Base-by-base conservation (phyloP, 2,888 invertebrate genomes). In the Diachrysia chrysitis region DNA sequence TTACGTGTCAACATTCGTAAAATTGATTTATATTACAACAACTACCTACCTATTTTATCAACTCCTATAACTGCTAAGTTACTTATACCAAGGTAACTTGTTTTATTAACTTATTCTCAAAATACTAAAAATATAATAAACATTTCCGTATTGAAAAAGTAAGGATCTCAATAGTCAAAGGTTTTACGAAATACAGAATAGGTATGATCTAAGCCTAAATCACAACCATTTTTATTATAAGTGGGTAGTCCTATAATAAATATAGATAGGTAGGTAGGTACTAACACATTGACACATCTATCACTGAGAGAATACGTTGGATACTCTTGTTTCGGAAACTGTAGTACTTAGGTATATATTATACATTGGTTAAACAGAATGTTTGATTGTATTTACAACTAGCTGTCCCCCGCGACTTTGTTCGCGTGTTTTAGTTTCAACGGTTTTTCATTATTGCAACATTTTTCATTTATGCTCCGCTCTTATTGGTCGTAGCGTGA, bases 1-100 rank as follows among this genome's bases (percentile, higher is more conserved):
- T 21, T 51, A 2, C 48, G 21, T n/a, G 42, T 51, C 19, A 51
- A 51, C 19, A 51, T 19, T 19, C 48, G 19, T 12, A 9, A 7
- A 51, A 21, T 21, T 51, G n/a, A 42, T n/a, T 42, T n/a, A n/a
- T 42, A n/a, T n/a, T n/a, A 42, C n/a, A 42, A n/a, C n/a, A 42
- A n/a, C n/a, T 42, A n/a, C n/a, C n/a, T n/a, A n/a, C n/a, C n/a
- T n/a, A 42, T n/a, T 42, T 42, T 42, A n/a, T n/a, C 16, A 42
- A n/a, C 5, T 42, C n/a, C n/a, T 1, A 42, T 42, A 42, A n/a
- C 42, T 37, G 37, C 25, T 32, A 32, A 9, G 10, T 10, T 32
- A 32, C 10, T 9, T 10, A 37, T 37, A n/a, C 6, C 7, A n/a
- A n/a, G n/a, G n/a, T n/a, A n/a, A 1, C 42, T 42, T 42, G 42